Percentiles rank a stretch among this genome's conserved stretches.
Evolutionary conservation across 1,140 invertebrate species (phyloP).

Genomic region (Drosophila truncata): DNA sequence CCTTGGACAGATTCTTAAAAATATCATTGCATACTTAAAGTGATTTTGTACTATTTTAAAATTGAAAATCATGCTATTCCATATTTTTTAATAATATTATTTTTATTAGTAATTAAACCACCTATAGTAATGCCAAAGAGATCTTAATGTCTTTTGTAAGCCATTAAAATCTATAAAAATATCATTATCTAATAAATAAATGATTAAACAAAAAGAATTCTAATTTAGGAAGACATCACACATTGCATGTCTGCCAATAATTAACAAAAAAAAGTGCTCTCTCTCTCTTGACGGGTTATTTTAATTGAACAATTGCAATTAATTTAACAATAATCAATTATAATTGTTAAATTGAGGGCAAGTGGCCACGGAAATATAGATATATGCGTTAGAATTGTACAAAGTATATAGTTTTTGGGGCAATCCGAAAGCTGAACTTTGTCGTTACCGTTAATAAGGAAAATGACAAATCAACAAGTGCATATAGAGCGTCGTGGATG

Average conservation of each 20-base stretch:
- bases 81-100: no score
- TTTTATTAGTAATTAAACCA: no score
- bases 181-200: not conserved
- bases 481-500: slow-evolving; percentile 29
- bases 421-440: slow-evolving; percentile 38
- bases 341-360: slow-evolving; percentile 20
- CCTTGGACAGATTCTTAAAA: not conserved
- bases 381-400: not conserved
- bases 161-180: not conserved
- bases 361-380: slow-evolving; percentile 19
- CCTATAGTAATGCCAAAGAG: no score
- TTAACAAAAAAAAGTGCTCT: not conserved
- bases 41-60: not conserved
- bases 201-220: not conserved
- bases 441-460: slow-evolving; percentile 57
- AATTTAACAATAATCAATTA: slow-evolving; percentile 26
- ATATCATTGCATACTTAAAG: not conserved
- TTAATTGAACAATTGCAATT: slow-evolving; percentile 20
- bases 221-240: not conserved
- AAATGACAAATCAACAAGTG: slow-evolving; percentile 44
- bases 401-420: slow-evolving; percentile 6
- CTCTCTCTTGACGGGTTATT: slow-evolving; percentile 3
- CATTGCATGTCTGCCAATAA: slow-evolving; percentile 15
- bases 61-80: no score
- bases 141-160: no score